Base-by-base conservation (phyloP, 2,113 vertebrate genomes). In the Strix aluco region DNA sequence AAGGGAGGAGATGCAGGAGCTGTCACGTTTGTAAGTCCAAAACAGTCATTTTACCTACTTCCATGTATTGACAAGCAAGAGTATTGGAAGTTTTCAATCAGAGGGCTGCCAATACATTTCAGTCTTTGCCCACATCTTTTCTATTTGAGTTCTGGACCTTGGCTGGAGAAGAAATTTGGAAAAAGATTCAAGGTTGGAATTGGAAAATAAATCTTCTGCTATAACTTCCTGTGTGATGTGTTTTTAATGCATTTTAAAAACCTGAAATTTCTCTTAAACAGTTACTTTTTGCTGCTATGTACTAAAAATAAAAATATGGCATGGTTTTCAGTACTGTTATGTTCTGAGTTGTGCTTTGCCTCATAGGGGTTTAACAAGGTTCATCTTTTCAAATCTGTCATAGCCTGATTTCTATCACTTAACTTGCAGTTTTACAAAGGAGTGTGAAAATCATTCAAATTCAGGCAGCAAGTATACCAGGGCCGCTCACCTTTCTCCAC, bases 61-160 rank as follows among this genome's bases (percentile, higher is more conserved):
- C 34, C 23, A 26, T 92, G 29, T 92, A 75, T 61, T 62, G 86
- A 90, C 73, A 82, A 89, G 36, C 16, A 79, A 84, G 40, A 80
- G 59, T 27, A n/a, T 40, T 95, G 86, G 55, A 97, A 95, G 29
- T 74, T 94, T 95, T 91, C 34, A 72, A 12, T 69, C 63, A 61
- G 38, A 95, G 55, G 10, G 51, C 27, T 89, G 73, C 65, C 77
- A 94, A 18, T 46, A 27, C 30, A 71, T 59, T 93, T 95, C 55
- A 78, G 32, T 91, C 72, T 88, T 92, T 81, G 49, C 61, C 52
- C 13, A 63, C 30, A 36, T 36, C 18, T 87, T 84, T 91, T 90
- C 73, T 91, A 1, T 93, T 94, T 95, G 49, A 74, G 25, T 66
- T 91, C 84, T 95, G 73, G 82, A 92, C 63, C 22, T 88, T 83